These are phyloP conservation scores for Eupleurogrammus muticus DNA, from an alignment of 2,797 vertebrate genomes.

Conservation along the genomic window DNA sequence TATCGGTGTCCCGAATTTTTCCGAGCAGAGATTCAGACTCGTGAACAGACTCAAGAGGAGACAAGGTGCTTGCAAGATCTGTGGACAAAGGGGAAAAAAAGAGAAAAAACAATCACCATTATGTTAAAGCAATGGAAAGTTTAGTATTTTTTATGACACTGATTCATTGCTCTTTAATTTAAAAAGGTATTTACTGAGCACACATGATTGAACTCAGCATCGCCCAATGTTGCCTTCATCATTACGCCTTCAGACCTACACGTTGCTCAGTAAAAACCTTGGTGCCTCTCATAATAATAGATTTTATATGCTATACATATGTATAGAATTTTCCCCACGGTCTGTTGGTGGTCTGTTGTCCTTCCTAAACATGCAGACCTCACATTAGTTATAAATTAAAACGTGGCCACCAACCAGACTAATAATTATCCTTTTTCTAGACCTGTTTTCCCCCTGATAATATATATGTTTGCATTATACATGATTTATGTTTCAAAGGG, in stretches of 20 bases:
- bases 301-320: background rate
- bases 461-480: too few species aligned
- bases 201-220: constrained; percentile 1
- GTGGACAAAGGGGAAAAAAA: constrained; percentile 17
- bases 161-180: background rate
- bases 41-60: constrained; percentile 80
- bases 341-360: background rate
- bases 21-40: constrained; percentile 76
- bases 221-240: background rate
- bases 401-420: background rate
- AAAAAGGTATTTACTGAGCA: background rate
- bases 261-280: constrained; percentile 8
- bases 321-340: background rate
- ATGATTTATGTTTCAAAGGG: background rate
- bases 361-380: background rate
- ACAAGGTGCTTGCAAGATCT: constrained; percentile 84
- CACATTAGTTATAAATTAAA: background rate
- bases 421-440: background rate
- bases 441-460: background rate
- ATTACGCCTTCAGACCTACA: background rate
- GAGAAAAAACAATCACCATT: background rate
- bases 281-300: background rate
- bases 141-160: background rate
- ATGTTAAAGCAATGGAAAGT: background rate
- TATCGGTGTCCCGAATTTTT: constrained; percentile 78